phyloP scores from a whole-genome alignment of 2,113 vertebrate species.

The Sapayoa aenigma region DNA sequence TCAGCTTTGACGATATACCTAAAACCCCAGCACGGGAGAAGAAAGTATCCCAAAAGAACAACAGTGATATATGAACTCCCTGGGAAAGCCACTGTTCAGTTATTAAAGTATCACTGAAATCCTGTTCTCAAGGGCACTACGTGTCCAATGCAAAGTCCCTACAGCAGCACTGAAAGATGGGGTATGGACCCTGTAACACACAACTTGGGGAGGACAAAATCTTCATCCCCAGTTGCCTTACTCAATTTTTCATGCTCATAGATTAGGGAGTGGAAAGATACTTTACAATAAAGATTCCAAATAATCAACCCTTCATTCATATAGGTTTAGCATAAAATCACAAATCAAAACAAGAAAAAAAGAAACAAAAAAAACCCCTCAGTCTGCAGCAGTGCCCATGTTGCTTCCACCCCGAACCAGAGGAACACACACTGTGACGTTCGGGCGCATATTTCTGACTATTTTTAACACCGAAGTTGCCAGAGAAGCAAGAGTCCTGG shows the following conservation, averaged over 20 bases:
- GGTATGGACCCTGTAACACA: accelerated
- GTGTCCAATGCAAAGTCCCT: neutral
- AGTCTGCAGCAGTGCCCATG: neutral
- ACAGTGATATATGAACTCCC: neutral
- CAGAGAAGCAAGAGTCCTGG: neutral
- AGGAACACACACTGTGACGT: neutral
- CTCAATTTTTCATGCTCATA: neutral
- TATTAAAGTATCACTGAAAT: neutral
- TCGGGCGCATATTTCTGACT: neutral
- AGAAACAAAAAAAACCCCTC: neutral
- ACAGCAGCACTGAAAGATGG: neutral
- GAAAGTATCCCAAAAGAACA: neutral
- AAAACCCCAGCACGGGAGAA: neutral
- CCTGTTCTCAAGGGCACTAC: neutral
- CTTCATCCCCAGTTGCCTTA: accelerated
- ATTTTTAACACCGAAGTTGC: conserved; percentile 1
- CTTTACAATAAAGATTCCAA: neutral
- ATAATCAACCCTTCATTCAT: neutral
- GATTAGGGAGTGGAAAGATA: too few species aligned
- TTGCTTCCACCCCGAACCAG: neutral
- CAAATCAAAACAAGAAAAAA: neutral
- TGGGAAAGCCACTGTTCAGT: accelerated
- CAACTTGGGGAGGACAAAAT: neutral
- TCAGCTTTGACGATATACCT: neutral
- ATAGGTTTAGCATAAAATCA: neutral